Percentiles rank a stretch among this genome's conserved stretches.
Conservation (phyloP, 1,140 invertebrate species). For the Drosophila obscura region DNA sequence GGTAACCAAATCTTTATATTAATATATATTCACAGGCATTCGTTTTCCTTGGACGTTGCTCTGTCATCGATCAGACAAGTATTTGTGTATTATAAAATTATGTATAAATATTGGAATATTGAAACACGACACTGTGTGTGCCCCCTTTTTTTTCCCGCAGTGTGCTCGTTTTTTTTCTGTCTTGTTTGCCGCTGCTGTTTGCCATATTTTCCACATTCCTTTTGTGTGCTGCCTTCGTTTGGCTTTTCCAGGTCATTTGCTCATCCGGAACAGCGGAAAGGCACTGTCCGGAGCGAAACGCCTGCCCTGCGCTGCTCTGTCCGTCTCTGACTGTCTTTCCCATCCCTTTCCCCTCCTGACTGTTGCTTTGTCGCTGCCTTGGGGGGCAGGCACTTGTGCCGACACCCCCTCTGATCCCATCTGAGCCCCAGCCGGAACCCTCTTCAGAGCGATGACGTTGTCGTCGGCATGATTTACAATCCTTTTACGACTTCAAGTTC, state of each 20-base stretch:
- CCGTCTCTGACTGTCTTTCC: constrained; percentile 10
- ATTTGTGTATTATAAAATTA: too few relatives aligned
- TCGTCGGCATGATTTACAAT: constrained; percentile 71
- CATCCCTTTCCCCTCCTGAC: constrained; percentile 3
- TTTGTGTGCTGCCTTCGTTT: constrained; percentile 65
- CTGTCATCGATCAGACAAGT: too few relatives aligned
- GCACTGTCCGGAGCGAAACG: constrained; percentile 37
- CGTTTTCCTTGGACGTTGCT: too few relatives aligned
- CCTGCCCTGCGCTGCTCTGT: background rate
- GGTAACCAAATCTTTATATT: too few relatives aligned
- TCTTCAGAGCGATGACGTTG: constrained; percentile 61
- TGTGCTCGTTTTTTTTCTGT: constrained; percentile 7
- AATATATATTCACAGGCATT: too few relatives aligned
- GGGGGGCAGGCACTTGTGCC: constrained; percentile 67
- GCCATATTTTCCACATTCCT: constrained; percentile 49
- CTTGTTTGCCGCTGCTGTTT: constrained; percentile 23
- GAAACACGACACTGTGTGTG: too few relatives aligned
- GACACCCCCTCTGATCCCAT: constrained; percentile 35
- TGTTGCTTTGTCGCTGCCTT: constrained; percentile 41
- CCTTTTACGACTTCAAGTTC: constrained; percentile 46
- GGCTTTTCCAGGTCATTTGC: constrained; percentile 78
- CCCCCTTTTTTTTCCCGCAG: constrained; percentile 26
- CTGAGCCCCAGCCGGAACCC: constrained; percentile 27
- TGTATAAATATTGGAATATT: too few relatives aligned
- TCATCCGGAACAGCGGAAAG: constrained; percentile 61